A percentile compares a stretch with the other conserved stretches of the same genome.
Conservation (phyloP, 1,140 invertebrate species). For the Bombus confusus region DNA sequence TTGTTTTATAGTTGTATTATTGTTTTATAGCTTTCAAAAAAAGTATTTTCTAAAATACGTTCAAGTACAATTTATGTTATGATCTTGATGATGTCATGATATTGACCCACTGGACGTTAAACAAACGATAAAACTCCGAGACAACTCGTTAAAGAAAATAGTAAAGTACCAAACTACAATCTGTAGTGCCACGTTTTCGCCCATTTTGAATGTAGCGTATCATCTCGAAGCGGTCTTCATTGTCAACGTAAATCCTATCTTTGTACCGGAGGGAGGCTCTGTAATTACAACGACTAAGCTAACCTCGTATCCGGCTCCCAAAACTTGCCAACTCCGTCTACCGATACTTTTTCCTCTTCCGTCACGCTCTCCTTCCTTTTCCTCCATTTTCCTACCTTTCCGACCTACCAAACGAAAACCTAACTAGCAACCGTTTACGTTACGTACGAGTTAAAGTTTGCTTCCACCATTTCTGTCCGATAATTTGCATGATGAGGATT, state of each 20-base stretch:
- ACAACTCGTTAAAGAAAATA: background rate
- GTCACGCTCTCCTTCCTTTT: background rate
- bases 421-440: background rate
- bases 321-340: slow-evolving; percentile 16
- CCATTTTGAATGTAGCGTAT: background rate
- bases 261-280: background rate
- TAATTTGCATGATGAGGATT: background rate
- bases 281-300: slow-evolving; percentile 22
- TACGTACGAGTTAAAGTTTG: background rate
- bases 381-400: background rate
- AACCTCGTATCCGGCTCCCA: slow-evolving; percentile 4
- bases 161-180: background rate
- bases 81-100: too few species aligned
- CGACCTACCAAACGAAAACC: background rate
- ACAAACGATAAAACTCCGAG: too few species aligned
- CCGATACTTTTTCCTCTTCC: slow-evolving; percentile 12
- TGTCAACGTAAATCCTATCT: slow-evolving; percentile 20
- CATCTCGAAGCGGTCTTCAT: background rate
- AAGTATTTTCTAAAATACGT: too few species aligned
- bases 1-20: too few species aligned
- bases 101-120: too few species aligned
- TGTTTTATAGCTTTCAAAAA: too few species aligned
- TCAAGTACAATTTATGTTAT: too few species aligned
- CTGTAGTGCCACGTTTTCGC: background rate
- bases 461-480: background rate